phyloP scores from a whole-genome alignment of 1,140 invertebrate genomes.

The Prorops nasuta region DNA sequence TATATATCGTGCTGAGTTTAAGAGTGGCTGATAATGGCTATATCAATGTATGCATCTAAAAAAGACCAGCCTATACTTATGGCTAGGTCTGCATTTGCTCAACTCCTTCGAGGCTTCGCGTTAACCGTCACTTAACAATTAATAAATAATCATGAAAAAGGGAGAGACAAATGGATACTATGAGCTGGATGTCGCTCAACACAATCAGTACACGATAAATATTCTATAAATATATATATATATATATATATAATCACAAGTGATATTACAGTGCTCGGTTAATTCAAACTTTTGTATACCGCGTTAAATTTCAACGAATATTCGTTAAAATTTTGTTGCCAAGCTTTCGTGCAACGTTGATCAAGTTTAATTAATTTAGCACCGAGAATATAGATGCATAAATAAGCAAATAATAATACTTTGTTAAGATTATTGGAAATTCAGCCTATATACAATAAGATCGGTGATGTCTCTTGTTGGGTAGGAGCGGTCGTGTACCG shows the following conservation, averaged over 20 bases:
- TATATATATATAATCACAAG: no score
- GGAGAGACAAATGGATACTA: neutral
- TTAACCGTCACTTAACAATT: no score
- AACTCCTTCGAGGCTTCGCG: no score
- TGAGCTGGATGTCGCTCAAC: neutral
- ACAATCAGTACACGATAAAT: neutral
- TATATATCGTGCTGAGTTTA: conserved; percentile 26
- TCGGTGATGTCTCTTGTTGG: conserved; percentile 52
- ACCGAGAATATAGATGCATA: no score
- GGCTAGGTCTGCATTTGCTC: no score
- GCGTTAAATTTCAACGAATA: conserved; percentile 1
- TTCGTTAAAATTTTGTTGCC: neutral
- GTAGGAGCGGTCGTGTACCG: conserved; percentile 56
- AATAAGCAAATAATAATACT: no score
- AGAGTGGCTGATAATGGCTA: neutral
- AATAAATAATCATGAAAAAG: neutral
- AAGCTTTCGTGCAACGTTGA: conserved; percentile 17
- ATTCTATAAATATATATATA: neutral
- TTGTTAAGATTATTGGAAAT: neutral
- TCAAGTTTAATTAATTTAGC: conserved; percentile 25
- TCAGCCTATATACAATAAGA: conserved; percentile 26
- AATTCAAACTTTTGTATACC: conserved; percentile 14
- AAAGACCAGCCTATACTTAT: no score
- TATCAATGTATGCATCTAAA: no score
- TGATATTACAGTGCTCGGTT: no score